A percentile compares a stretch with the other conserved stretches of the same genome.
phyloP scores from a whole-genome alignment of 2,113 vertebrate genomes.

The Crotophaga sulcirostris region DNA sequence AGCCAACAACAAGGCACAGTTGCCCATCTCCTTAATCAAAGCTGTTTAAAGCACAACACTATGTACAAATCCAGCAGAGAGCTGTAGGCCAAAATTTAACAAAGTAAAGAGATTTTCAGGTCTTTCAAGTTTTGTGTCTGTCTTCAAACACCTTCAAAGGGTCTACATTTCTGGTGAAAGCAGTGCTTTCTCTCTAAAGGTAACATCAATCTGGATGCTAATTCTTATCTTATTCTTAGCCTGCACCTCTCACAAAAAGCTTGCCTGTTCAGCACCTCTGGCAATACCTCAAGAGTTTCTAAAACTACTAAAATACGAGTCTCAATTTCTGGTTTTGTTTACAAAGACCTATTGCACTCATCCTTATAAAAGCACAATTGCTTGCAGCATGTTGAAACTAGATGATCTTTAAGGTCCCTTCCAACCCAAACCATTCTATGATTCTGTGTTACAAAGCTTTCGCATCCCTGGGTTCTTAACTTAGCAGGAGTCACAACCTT shows the following conservation, averaged over 20 bases:
- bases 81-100: neutral
- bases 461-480: neutral
- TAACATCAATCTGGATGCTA: neutral
- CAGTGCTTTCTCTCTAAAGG: neutral
- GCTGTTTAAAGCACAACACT: neutral
- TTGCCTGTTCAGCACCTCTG: neutral
- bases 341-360: neutral
- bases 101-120: neutral
- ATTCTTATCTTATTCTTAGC: neutral
- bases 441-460: no score
- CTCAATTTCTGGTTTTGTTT: neutral
- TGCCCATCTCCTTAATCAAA: neutral
- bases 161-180: neutral
- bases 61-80: neutral
- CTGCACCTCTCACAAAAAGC: neutral
- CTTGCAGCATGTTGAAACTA: neutral
- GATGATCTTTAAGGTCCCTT: no score
- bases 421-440: no score
- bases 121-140: neutral
- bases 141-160: neutral
- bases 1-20: neutral
- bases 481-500: neutral
- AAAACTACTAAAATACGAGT: neutral
- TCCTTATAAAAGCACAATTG: accelerated
- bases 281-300: neutral